These are phyloP conservation scores for Opisthocomus hoazin DNA, from an alignment of 2,113 vertebrate genomes.

Conservation along the genomic window DNA sequence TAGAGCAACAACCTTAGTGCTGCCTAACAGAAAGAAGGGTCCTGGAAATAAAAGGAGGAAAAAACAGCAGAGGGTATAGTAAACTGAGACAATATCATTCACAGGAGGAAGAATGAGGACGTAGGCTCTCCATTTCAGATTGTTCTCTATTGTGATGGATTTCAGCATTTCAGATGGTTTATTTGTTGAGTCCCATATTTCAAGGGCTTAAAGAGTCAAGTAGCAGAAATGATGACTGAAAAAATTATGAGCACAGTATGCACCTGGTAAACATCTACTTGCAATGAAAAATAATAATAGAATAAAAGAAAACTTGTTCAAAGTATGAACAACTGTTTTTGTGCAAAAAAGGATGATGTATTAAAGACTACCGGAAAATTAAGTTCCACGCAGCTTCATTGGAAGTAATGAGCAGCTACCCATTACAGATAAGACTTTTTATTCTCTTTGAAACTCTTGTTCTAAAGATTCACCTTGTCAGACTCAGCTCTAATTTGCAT, in stretches of 20 bases:
- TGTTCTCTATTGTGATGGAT: background rate
- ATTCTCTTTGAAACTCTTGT: background rate
- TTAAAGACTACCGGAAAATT: background rate
- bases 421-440: fast-evolving
- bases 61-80: background rate
- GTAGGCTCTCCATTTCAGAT: background rate
- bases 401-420: background rate
- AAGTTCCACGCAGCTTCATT: background rate
- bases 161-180: background rate
- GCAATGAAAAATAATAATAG: background rate
- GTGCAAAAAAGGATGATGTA: background rate
- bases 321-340: background rate
- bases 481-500: background rate
- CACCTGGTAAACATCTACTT: too few species aligned
- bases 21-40: background rate
- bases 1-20: background rate
- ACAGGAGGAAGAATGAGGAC: background rate
- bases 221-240: background rate
- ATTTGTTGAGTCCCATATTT: background rate
- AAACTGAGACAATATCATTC: background rate
- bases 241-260: background rate
- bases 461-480: background rate
- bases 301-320: background rate
- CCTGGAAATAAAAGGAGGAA: background rate
- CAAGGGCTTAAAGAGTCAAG: background rate